Base-by-base conservation (phyloP, 2,797 vertebrate species). In the Peromyscus nudipes region DNA sequence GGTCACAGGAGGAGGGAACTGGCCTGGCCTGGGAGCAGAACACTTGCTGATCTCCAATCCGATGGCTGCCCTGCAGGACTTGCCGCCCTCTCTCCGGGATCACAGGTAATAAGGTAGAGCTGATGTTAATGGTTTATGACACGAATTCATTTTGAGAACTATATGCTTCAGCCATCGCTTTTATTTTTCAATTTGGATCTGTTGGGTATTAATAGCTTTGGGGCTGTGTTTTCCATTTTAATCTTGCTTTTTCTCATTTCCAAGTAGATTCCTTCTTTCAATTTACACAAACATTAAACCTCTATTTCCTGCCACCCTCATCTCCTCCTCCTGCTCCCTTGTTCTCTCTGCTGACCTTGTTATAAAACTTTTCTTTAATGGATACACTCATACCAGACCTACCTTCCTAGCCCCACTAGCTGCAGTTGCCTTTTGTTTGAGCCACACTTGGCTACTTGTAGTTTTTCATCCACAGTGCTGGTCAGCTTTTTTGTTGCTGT, bases 81-180 rank as follows among this genome's bases (percentile, higher is more conserved):
- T 46, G 64, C 43, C 31, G 17, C 94, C 62, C 92, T 96, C 96
- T 94, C 96, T 85, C 93, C 0, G 90, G 96, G 97, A 97, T 97
- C 92, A 97, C 93, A 98, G 97, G 97, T 98, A 98, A 98, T 98
- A 98, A 98, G 96, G 97, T 97, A 97, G 95, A 93, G 98, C 94
- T 98, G 93, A 98, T 98, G 97, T 96, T 97, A 97, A 98, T 97
- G 92, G 97, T 97, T 98, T 98, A 98, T 98, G 97, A 97, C 77
- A 2, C 40, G 89, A 98, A 98, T 98, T 98, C 98, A 98, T 98
- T 98, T 98, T 98, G 97, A 97, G 98, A 98, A 98, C 98, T 97
- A 93, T 97, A 98, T 97, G 97, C 97, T 98, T 98, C 97, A 95
- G 95, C 97, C 97, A 97, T 96, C 37, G 96, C 94, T 98, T 98